phyloP scores from a whole-genome alignment of 2,888 invertebrate species.

The Drosophila niveifrons region DNA sequence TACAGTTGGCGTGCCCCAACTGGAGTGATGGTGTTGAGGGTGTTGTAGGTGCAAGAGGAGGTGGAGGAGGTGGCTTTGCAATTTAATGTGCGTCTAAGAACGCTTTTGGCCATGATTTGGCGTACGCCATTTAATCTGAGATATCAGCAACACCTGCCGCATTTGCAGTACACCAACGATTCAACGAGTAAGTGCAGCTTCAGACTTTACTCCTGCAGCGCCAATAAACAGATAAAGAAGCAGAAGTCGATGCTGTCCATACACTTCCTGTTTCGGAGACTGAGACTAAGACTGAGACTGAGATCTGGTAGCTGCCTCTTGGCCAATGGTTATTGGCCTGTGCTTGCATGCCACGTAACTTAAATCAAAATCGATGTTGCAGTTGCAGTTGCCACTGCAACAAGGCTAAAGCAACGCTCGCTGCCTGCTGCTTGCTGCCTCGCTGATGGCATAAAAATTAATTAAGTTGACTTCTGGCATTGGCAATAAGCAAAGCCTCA shows the following conservation, averaged over 20 bases:
- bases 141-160: slow-evolving; percentile 79
- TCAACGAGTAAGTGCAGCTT: slow-evolving; percentile 12
- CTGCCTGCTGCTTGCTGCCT: slow-evolving; percentile 51
- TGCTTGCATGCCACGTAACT: slow-evolving; percentile 63
- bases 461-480: slow-evolving; percentile 82
- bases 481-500: slow-evolving; percentile 52
- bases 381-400: slow-evolving; percentile 23
- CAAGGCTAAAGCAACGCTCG: slow-evolving; percentile 26
- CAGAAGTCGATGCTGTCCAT: slow-evolving; percentile 43
- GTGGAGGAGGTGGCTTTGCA: slow-evolving; percentile 14
- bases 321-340: slow-evolving; percentile 45
- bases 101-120: slow-evolving; percentile 77
- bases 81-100: slow-evolving; percentile 70
- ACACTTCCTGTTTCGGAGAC: slow-evolving; percentile 51
- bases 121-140: slow-evolving; percentile 78
- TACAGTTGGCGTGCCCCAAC: slow-evolving; percentile 51
- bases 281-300: slow-evolving; percentile 7
- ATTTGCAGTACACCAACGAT: slow-evolving; percentile 8
- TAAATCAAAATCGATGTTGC: slow-evolving; percentile 59
- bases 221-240: slow-evolving; percentile 72
- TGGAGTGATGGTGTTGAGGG: background rate
- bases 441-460: slow-evolving; percentile 74
- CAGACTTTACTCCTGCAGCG: slow-evolving; percentile 70
- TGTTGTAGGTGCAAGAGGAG: background rate
- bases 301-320: slow-evolving; percentile 45